These are phyloP conservation scores for Paramuricea clavata DNA, from an alignment of 92 coral and sea anemone genomes.

Conservation along the genomic window DNA sequence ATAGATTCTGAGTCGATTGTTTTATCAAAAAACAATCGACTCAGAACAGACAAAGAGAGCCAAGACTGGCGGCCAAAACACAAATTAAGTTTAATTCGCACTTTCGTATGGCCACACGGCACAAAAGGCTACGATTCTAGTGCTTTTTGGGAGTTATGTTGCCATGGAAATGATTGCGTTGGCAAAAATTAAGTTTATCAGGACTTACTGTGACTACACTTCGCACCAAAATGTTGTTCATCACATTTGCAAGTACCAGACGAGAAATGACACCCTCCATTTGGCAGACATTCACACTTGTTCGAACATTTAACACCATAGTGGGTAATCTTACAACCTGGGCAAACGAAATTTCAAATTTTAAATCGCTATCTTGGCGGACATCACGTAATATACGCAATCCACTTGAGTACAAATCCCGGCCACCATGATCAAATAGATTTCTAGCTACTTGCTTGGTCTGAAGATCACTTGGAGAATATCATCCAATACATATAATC, in stretches of 20 bases:
- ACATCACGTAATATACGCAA: neutral
- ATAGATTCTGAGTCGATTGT: too few species aligned
- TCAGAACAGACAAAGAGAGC: too few species aligned
- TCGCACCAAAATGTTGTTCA: constrained; percentile 21
- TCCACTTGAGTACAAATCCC: neutral
- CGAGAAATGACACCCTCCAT: constrained; percentile 65
- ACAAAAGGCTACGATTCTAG: too few species aligned
- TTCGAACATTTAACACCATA: constrained; percentile 71
- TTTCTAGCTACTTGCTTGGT: too few species aligned
- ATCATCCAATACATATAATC: too few species aligned
- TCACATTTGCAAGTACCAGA: constrained; percentile 75
- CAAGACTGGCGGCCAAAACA: too few species aligned
- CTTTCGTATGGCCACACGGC: too few species aligned
- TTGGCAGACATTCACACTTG: constrained; percentile 67
- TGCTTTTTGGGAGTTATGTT: too few species aligned
- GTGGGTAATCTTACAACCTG: constrained; percentile 61
- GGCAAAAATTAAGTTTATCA: too few species aligned
- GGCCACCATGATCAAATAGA: neutral
- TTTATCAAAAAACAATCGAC: too few species aligned
- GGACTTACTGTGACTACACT: constrained; percentile 34
- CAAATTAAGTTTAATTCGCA: too few species aligned
- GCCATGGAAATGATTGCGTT: too few species aligned
- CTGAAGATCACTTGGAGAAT: neutral
- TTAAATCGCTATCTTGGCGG: neutral
- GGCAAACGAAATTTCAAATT: neutral